Evolutionary conservation across 2,888 invertebrate genomes (phyloP).

Genomic region (Oligia latruncula): DNA sequence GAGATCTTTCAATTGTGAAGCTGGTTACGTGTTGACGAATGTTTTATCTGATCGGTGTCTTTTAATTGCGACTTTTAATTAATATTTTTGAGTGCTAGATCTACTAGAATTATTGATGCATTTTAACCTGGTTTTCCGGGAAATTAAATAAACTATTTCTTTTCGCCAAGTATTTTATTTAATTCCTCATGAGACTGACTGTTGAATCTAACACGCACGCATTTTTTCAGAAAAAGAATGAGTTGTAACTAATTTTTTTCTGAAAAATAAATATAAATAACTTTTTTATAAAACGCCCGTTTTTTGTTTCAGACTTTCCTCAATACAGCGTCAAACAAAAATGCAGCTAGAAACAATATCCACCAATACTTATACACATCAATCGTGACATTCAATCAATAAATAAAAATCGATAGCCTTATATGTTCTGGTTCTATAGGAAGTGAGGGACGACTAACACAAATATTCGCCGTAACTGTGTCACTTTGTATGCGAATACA

Average conservation of each 20-base stretch:
- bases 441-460: slow-evolving; percentile 73
- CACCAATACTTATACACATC: background rate
- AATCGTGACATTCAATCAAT: slow-evolving; percentile 4
- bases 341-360: background rate
- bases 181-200: background rate
- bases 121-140: background rate
- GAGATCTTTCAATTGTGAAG: slow-evolving; percentile 20
- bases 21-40: slow-evolving; percentile 13
- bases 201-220: background rate
- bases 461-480: slow-evolving; percentile 75
- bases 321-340: background rate
- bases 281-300: background rate
- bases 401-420: slow-evolving; percentile 32
- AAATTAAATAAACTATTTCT: background rate
- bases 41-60: background rate
- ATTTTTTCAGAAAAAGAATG: background rate
- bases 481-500: slow-evolving; percentile 77
- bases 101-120: background rate
- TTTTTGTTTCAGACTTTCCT: background rate
- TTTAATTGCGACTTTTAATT: background rate
- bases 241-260: background rate
- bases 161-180: background rate
- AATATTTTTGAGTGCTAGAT: background rate
- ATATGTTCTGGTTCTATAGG: slow-evolving; percentile 53
- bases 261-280: background rate